Base-by-base conservation (phyloP, 64 coral and sea anemone genomes). In the Actinia tenebrosa region DNA sequence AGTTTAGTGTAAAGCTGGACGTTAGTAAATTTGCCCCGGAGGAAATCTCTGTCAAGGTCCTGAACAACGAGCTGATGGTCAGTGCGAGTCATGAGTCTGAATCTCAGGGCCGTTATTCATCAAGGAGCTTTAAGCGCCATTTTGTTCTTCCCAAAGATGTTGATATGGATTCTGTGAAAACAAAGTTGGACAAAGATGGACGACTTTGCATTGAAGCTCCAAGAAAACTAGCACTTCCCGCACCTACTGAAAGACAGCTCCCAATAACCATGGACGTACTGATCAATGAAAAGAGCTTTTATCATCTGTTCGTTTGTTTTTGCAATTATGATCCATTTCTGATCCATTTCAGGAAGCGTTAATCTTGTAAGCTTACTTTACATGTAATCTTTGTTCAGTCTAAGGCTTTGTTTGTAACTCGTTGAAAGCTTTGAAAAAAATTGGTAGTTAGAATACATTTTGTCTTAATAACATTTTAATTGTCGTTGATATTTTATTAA, bases 111-210 rank as follows among this genome's bases (percentile, higher is more conserved):
- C 83, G 77, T 16, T 55, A 83, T 13, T 45, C 72, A 27, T 89
- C 95, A 77, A 84, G 88, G 43, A 84, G 91, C 11, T 94, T 92
- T 56, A 94, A 85, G 14, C 92, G 92, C n/a, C 89, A 91, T 13
- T 94, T 98, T 72, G 75, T 89, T 22, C 87, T 98, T 10, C 95
- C 95, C 14, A 80, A 88, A 84, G 95, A 94, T 68, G 90, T 91
- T 37, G 92, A 89, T 54, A 86, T 98, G 86, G 80, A 91, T n/a
- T 88, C 95, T 27, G 53, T 98, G 47, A 89, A 79, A 17, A 89
- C 95, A 26, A 87, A 85, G 3, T 60, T 98, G 7, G 82, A 84
- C 44, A 94, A 92, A 53, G 89, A 89, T 56, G 95, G 95, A 11
- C 53, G 87, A 15, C 87, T 98, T 62, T 92, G 84, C 45, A 89